Conservation (phyloP, 2,888 invertebrate genomes). For the Artemia sinica region DNA sequence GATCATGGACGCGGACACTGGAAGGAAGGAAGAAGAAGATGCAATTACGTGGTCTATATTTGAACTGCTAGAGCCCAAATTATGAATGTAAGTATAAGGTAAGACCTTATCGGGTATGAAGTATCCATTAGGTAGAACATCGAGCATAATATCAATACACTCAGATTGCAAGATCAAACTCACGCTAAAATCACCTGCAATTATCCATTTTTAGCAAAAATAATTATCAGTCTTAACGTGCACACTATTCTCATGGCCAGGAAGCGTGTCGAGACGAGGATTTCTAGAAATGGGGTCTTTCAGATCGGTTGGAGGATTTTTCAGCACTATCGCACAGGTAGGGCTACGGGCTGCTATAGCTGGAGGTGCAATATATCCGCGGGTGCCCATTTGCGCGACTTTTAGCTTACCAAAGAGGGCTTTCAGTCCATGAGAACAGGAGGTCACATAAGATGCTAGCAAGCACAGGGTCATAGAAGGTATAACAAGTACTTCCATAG, state of each 20-base stretch:
- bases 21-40: not conserved
- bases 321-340: not conserved
- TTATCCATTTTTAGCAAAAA: too few relatives aligned
- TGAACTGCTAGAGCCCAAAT: not conserved
- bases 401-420: not conserved
- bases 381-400: not conserved
- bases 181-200: too few relatives aligned
- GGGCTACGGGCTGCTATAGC: not conserved
- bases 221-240: too few relatives aligned
- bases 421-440: not conserved
- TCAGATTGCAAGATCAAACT: too few relatives aligned
- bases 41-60: not conserved
- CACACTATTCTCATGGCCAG: too few relatives aligned
- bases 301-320: too few relatives aligned
- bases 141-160: too few relatives aligned
- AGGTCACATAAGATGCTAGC: not conserved
- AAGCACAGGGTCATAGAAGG: not conserved
- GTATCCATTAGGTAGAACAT: too few relatives aligned
- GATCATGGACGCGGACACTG: not conserved
- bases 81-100: not conserved
- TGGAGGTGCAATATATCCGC: not conserved
- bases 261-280: too few relatives aligned
- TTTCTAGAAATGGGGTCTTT: too few relatives aligned
- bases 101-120: not conserved
- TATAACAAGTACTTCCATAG: slow-evolving; percentile 1